Conservation (phyloP, 1,140 invertebrate genomes). For the Nomia melanderi region DNA sequence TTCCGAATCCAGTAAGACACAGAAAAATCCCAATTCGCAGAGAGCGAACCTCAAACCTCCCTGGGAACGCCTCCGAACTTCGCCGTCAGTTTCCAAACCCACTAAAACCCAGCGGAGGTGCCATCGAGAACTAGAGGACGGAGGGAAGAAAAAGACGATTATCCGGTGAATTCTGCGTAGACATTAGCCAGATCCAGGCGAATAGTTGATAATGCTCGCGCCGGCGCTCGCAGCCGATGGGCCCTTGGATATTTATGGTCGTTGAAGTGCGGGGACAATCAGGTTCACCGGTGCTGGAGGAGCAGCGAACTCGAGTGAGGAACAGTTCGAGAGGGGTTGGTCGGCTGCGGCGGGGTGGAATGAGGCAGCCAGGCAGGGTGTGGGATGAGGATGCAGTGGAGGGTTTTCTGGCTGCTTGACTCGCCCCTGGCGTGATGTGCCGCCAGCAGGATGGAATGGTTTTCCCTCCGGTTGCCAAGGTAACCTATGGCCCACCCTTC, state of each 20-base stretch:
- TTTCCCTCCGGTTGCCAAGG: slow-evolving; percentile 78
- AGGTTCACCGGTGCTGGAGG: slow-evolving; percentile 39
- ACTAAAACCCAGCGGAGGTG: neutral
- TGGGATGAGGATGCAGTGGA: slow-evolving; percentile 61
- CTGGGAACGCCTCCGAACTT: no score
- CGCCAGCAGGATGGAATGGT: slow-evolving; percentile 78
- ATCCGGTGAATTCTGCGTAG: slow-evolving; percentile 44
- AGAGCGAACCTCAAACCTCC: no score
- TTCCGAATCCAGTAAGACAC: no score
- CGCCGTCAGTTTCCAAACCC: neutral
- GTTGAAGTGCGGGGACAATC: slow-evolving; percentile 50
- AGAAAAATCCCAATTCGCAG: no score
- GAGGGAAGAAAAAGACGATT: no score
- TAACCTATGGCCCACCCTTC: slow-evolving; percentile 78
- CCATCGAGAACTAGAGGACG: no score
- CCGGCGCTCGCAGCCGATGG: slow-evolving; percentile 44
- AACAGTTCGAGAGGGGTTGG: slow-evolving; percentile 20
- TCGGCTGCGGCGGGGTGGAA: no score
- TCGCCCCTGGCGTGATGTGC: slow-evolving; percentile 68
- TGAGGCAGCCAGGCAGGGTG: no score
- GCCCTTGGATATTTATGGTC: slow-evolving; percentile 63
- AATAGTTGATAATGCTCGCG: slow-evolving; percentile 62
- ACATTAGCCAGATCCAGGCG: slow-evolving; percentile 49
- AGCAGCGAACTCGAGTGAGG: slow-evolving; percentile 1
- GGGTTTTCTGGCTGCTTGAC: slow-evolving; percentile 70